Percentiles rank a stretch among this genome's conserved stretches.
Conservation (phyloP, 2,888 invertebrate species). For the Diadromus collaris region DNA sequence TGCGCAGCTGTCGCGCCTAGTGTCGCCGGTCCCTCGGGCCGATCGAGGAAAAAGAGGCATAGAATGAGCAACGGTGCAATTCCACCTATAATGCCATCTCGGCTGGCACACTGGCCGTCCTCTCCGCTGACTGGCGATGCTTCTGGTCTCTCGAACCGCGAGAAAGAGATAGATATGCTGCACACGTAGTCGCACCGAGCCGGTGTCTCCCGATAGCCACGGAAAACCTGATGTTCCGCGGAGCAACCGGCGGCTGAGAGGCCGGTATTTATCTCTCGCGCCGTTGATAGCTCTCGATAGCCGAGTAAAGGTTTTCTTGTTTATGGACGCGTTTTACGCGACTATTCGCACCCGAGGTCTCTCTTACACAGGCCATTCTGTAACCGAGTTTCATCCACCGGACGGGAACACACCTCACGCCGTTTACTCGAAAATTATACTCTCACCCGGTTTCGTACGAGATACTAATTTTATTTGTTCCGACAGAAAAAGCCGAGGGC, state of each 20-base stretch:
- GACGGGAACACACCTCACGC: not conserved
- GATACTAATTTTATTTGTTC: conserved; percentile 32
- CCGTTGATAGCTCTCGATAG: conserved; percentile 58
- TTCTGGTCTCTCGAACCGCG: not conserved
- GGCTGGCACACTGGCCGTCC: not conserved
- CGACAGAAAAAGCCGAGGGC: not conserved
- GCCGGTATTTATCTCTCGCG: conserved; percentile 54
- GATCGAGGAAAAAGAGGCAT: conserved; percentile 32
- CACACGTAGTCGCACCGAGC: conserved; percentile 20
- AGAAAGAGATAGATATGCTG: conserved; percentile 6
- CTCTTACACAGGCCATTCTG: conserved; percentile 47
- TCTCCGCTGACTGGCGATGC: not conserved
- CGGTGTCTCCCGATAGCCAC: conserved; percentile 34
- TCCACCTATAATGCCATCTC: conserved; percentile 30
- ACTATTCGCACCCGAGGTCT: conserved; percentile 62
- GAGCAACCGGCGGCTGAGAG: conserved; percentile 25
- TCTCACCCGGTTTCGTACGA: conserved; percentile 1
- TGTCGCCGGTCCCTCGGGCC: conserved; percentile 47
- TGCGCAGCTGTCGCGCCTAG: conserved; percentile 52
- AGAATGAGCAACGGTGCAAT: conserved; percentile 40
- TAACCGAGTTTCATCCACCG: conserved; percentile 4
- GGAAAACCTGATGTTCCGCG: conserved; percentile 56
- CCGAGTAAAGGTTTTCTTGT: conserved; percentile 54
- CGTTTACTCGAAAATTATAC: conserved; percentile 33
- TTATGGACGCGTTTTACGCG: conserved; percentile 64